Evolutionary conservation across 1,140 invertebrate genomes (phyloP).

Genomic region (Lucilia cuprina): DNA sequence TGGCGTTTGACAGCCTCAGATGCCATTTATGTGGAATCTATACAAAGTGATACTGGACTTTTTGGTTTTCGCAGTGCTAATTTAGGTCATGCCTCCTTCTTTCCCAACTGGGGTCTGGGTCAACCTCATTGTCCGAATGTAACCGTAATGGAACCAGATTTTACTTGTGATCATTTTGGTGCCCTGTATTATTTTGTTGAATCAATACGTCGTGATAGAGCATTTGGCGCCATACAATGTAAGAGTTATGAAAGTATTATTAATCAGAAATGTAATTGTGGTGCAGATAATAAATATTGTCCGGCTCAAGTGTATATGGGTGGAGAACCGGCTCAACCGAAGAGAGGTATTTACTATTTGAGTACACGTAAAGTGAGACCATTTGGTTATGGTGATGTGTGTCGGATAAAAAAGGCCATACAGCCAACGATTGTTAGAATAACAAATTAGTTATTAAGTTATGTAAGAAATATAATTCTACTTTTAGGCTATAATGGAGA

Average conservation of each 20-base stretch:
- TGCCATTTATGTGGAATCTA: constrained; percentile 70
- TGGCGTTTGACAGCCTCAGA: constrained; percentile 65
- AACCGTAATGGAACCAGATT: constrained; percentile 42
- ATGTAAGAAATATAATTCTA: too few species aligned
- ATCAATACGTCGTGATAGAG: constrained; percentile 43
- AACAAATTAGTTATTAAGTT: not conserved
- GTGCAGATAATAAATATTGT: constrained; percentile 1
- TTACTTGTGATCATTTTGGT: constrained; percentile 59
- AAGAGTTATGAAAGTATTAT: constrained; percentile 35
- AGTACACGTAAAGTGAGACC: constrained; percentile 38
- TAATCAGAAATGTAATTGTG: constrained; percentile 36
- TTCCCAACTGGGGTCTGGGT: constrained; percentile 58
- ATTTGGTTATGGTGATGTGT: constrained; percentile 40
- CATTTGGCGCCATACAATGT: constrained; percentile 40
- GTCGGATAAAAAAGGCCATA: constrained; percentile 31
- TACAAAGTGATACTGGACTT: constrained; percentile 70
- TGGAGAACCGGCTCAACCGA: constrained; percentile 42
- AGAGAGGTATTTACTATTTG: constrained; percentile 42
- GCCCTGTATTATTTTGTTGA: constrained; percentile 59
- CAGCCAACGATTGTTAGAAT: constrained; percentile 24
- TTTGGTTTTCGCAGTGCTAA: constrained; percentile 63
- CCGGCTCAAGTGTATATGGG: constrained; percentile 38
- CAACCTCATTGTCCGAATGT: constrained; percentile 65
- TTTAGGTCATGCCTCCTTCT: constrained; percentile 68
- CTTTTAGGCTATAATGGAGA: not conserved